Percentiles rank a stretch among this genome's conserved stretches.
Evolutionary conservation across 2,888 invertebrate genomes (phyloP).

Genomic region (Trilocha varians): DNA sequence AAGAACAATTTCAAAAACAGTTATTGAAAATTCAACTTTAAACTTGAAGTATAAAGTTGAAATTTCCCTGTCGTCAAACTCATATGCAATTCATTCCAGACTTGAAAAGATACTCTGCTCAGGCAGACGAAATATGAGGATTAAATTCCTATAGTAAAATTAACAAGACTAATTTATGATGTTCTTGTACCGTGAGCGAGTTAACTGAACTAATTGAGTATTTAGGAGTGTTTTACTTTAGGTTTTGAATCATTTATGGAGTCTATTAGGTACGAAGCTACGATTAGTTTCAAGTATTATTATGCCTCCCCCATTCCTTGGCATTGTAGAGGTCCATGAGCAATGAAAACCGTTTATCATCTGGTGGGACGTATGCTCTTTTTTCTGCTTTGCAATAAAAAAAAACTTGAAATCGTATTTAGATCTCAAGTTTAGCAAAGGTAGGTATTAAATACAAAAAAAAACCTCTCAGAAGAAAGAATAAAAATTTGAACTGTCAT

Average conservation of each 20-base stretch:
- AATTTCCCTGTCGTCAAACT: constrained; percentile 23
- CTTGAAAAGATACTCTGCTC: constrained; percentile 65
- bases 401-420: too few relatives aligned
- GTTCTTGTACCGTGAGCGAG: constrained; percentile 36
- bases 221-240: constrained; percentile 31
- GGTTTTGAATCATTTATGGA: constrained; percentile 28
- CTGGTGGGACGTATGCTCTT: too few relatives aligned
- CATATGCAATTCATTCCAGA: constrained; percentile 48
- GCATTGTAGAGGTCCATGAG: too few relatives aligned
- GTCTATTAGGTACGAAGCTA: too few relatives aligned
- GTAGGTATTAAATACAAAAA: too few relatives aligned
- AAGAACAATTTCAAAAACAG: constrained; percentile 5
- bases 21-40: constrained; percentile 28
- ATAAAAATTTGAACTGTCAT: constrained; percentile 39
- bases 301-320: background rate
- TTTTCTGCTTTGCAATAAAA: too few relatives aligned
- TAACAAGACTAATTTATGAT: constrained; percentile 71
- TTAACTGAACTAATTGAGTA: constrained; percentile 68
- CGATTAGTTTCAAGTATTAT: background rate
- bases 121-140: constrained; percentile 71
- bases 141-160: constrained; percentile 71
- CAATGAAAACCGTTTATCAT: too few relatives aligned
- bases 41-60: constrained; percentile 23
- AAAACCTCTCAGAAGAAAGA: constrained; percentile 4
- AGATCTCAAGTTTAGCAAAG: too few relatives aligned